Conservation (phyloP, 2,113 vertebrate genomes). For the Menidia beryllina region DNA sequence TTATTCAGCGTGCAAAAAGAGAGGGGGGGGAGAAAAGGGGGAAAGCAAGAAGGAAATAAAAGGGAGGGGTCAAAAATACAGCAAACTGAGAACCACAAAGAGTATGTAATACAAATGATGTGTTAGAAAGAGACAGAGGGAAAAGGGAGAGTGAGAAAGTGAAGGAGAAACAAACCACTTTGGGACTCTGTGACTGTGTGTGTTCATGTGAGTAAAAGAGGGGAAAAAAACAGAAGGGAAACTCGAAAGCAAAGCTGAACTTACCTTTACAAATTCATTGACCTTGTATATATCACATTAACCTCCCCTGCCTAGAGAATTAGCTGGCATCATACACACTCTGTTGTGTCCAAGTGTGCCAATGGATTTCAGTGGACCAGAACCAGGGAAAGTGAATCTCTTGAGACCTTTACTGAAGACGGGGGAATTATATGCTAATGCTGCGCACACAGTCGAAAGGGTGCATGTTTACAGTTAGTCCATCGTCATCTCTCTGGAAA, state of each 20-base stretch:
- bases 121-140: constrained; percentile 21
- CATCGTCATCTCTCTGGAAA: constrained; percentile 31
- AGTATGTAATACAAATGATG: too few relatives aligned
- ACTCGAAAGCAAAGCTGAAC: constrained; percentile 58
- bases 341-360: constrained; percentile 41
- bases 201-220: constrained; percentile 65
- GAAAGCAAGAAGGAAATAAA: neutral
- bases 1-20: constrained; percentile 42
- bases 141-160: constrained; percentile 34
- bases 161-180: constrained; percentile 56
- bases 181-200: constrained; percentile 56
- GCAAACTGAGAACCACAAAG: too few relatives aligned
- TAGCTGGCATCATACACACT: constrained; percentile 58
- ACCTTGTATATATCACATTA: constrained; percentile 70
- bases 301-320: constrained; percentile 66
- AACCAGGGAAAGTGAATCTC: constrained; percentile 54
- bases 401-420: constrained; percentile 43
- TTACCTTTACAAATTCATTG: constrained; percentile 66
- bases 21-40: neutral
- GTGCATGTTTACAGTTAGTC: constrained; percentile 28
- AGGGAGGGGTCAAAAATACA: neutral
- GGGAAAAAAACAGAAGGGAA: constrained; percentile 36
- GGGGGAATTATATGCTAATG: constrained; percentile 51
- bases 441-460: constrained; percentile 35
- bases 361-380: constrained; percentile 62